Percentiles rank a stretch among this genome's conserved stretches.
These are phyloP conservation scores for Cheilosia pagana DNA, from an alignment of 2,888 invertebrate species.

Conservation along the genomic window DNA sequence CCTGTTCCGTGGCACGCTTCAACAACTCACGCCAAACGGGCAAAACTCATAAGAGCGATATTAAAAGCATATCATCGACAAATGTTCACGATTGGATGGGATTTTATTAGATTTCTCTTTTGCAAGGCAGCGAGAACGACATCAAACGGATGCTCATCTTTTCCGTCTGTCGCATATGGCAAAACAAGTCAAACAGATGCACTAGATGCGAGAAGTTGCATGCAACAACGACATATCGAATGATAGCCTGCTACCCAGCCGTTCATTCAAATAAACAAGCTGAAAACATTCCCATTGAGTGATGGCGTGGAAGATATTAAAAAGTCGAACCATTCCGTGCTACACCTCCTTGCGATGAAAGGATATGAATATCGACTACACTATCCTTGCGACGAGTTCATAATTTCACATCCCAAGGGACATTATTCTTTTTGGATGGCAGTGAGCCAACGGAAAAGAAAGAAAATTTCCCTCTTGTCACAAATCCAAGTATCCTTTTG, in stretches of 20 bases:
- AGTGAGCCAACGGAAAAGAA: conserved; percentile 48
- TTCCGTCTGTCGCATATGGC: conserved; percentile 31
- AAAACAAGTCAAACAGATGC: conserved; percentile 37
- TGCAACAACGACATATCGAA: conserved; percentile 17
- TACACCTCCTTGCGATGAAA: conserved; percentile 16
- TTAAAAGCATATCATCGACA: conserved; percentile 59
- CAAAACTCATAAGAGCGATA: conserved; percentile 46
- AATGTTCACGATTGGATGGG: conserved; percentile 58
- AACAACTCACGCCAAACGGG: neutral
- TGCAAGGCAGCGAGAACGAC: neutral
- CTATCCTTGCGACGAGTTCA: conserved; percentile 47
- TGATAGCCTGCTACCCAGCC: conserved; percentile 14
- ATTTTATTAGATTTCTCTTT: conserved; percentile 51
- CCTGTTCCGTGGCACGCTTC: neutral
- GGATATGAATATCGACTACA: conserved; percentile 20
- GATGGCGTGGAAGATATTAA: conserved; percentile 71
- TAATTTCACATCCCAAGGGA: conserved; percentile 48
- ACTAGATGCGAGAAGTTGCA: neutral
- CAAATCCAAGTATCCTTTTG: conserved; percentile 56
- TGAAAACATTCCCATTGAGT: conserved; percentile 52
- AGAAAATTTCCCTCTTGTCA: conserved; percentile 59
- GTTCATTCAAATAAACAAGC: conserved; percentile 44
- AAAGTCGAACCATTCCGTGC: conserved; percentile 48
- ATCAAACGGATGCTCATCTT: conserved; percentile 9
- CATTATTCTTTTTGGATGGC: conserved; percentile 43